Base-by-base conservation (phyloP, 2,888 invertebrate genomes). In the Dorcus hopei region DNA sequence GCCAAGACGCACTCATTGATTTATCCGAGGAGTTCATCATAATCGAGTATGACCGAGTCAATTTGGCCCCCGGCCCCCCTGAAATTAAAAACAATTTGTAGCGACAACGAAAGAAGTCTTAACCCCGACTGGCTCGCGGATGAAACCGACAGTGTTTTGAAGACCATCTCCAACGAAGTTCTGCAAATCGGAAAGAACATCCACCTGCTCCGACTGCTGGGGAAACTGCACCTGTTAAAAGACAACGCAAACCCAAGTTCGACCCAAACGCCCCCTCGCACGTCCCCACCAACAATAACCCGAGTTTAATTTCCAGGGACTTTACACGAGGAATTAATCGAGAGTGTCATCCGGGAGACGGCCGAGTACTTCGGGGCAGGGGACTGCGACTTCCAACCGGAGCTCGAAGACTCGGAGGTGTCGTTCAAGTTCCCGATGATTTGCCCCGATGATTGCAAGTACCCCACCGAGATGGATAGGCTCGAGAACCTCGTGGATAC, bases 101-200 rank as follows among this genome's bases (percentile, higher is more conserved):
- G 45, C 45, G 2, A 7, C 1, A 23, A 19, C 23, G 45, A 45
- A 45, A 16, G 4, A 19, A 19, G 45, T 4, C 6, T 33, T 33
- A 6, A 45, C 23, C 14, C 45, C 9, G 45, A 45, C n/a, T 45
- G 45, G 7, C 48, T 65, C 0, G 62, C 65, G 14, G 65, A 68
- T 41, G 65, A 68, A 8, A 56, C 65, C 1, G 71, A 76, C 58
- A 66, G 69, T 9, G 58, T 77, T n/a, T 63, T 78, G 2, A 64
- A 67, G 47, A 68, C 77, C 48, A 73, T 78, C 42, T 61, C 65
- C 19, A 70, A 66, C 0, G 64, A 71, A 26, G 73, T 77, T 8
- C 58, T 77, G 38, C 72, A 75, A 66, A 72, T 77, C n/a, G 77
- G 76, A 0, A 71, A 68, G 54, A 77, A 77, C 63, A 69, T 77